Conservation (phyloP, 2,888 invertebrate genomes). For the Rhorus exstirpatorius region DNA sequence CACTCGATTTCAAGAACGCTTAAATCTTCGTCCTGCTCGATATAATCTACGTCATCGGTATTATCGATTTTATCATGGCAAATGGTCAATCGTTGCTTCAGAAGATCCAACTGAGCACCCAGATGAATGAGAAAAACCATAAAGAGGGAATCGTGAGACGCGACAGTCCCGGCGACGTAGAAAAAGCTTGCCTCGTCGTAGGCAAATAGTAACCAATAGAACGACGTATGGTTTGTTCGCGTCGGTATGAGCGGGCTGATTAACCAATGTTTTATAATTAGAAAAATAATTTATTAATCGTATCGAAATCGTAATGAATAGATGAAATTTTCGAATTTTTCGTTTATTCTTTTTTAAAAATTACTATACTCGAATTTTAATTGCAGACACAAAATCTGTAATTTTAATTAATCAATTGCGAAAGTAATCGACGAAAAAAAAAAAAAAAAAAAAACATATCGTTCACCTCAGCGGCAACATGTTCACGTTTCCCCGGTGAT, state of each 20-base stretch:
- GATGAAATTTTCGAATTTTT: no score
- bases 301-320: no score
- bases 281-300: neutral
- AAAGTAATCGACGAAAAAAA: no score
- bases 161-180: constrained; percentile 63
- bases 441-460: neutral
- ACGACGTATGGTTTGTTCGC: constrained; percentile 46
- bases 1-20: constrained; percentile 44
- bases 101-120: constrained; percentile 62
- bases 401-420: no score
- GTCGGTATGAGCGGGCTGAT: constrained; percentile 51
- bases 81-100: constrained; percentile 52
- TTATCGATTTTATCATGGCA: constrained; percentile 25
- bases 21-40: neutral
- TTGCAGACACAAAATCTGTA: no score
- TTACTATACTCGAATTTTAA: no score
- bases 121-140: constrained; percentile 68
- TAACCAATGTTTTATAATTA: neutral
- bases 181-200: constrained; percentile 62
- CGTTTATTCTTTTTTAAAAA: neutral
- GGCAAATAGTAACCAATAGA: constrained; percentile 64
- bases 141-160: constrained; percentile 65
- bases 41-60: neutral
- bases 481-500: constrained; percentile 47
- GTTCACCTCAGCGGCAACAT: constrained; percentile 58